phyloP scores from a whole-genome alignment of 2,113 vertebrate genomes.

The Grallaria varia region DNA sequence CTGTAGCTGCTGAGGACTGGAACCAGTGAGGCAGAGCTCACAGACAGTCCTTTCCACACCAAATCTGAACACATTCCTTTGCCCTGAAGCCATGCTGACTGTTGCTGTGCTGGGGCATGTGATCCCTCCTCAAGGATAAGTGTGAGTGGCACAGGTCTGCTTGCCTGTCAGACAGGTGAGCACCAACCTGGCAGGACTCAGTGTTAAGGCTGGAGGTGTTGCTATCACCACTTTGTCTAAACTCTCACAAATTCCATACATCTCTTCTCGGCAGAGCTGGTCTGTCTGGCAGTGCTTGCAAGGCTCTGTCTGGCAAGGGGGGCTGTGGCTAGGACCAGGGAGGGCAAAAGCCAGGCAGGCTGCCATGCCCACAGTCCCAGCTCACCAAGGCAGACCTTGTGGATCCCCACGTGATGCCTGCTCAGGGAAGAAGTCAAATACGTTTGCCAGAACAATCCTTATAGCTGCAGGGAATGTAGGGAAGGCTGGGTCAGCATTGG shows the following conservation, averaged over 20 bases:
- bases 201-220: not conserved
- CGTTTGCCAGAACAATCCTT: not conserved
- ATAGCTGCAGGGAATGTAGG: not conserved
- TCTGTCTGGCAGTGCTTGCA: not conserved
- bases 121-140: not conserved
- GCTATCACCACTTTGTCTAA: not conserved
- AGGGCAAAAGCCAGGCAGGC: not conserved
- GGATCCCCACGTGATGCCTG: not conserved
- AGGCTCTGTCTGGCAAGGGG: not conserved
- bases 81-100: not conserved
- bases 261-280: not conserved
- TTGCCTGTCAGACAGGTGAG: not conserved
- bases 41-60: not conserved
- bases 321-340: not conserved
- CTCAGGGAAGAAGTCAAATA: not conserved
- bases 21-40: not conserved
- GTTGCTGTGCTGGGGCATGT: fast-evolving
- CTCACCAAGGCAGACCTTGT: fast-evolving
- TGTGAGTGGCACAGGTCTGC: not conserved
- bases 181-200: not conserved
- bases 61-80: not conserved
- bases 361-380: fast-evolving
- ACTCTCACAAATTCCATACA: not conserved
- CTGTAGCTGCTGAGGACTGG: not conserved
- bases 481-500: fast-evolving